Base-by-base conservation (phyloP, 2,113 vertebrate genomes). In the Scartelaos histophorus region DNA sequence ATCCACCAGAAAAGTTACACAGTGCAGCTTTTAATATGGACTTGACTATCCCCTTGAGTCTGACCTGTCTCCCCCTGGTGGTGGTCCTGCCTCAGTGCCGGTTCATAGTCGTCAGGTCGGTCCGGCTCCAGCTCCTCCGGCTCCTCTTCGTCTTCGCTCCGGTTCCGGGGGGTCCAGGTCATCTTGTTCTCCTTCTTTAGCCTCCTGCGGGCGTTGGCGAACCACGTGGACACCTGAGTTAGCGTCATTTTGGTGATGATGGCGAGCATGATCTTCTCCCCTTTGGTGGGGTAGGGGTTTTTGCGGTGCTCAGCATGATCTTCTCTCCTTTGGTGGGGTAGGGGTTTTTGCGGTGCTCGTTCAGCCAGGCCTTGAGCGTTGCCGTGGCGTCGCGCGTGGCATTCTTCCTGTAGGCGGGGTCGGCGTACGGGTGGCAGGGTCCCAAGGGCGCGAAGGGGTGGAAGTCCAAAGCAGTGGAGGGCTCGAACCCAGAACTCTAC, bases 191-290 rank as follows among this genome's bases (percentile, higher is more conserved):
- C 96, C 64, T 97, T 97, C 89, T 97, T 97, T 72, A 97, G 93
- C n/a, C 96, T 81, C 66, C 96, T 89, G 24, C 96, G 92, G 17
- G 96, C 95, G 74, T 97, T 97, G 79, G 95, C 95, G 79, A 96
- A 96, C 95, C 95, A 96, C 78, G 97, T 99, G 89, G 97, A 99
- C 66, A 99, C 97, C 90, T 99, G 97, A 0, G 97, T 99, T 69
- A 99, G 95, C 43, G 95, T 99, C 97, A 99, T 98, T 82, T 96
- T 97, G 73, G 97, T 98, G 93, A 99, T 96, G 92, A 99, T 99
- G 92, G 97, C 97, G 89, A 99, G 87, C 97, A 99, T 98, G 91
- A 99, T 98, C 83, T 99, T 99, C 91, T 99, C 97, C 0, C 97
- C 97, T 84, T 98, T 98, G 82, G 97, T 98, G 74, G 97, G 97